Conservation (phyloP, 2,113 vertebrate species). For the Ellobius talpinus region DNA sequence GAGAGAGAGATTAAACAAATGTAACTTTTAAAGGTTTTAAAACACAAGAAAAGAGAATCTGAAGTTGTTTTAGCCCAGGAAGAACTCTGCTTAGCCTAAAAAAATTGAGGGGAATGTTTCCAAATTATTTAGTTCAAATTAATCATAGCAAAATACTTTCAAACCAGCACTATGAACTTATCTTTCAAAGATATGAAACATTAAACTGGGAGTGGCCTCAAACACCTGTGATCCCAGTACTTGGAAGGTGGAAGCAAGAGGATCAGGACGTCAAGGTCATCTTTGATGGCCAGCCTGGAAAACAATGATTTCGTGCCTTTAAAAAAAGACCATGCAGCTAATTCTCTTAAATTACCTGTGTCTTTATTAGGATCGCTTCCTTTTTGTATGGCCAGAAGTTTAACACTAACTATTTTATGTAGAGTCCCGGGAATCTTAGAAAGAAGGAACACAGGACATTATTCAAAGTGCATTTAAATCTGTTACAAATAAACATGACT, state of each 20-base stretch:
- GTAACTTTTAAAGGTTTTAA: background rate
- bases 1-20: background rate
- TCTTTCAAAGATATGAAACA: slow-evolving; percentile 32
- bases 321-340: background rate
- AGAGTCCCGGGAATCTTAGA: slow-evolving; percentile 92
- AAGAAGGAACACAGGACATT: slow-evolving; percentile 2
- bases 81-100: background rate
- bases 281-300: background rate
- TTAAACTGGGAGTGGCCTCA: background rate
- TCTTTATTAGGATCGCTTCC: slow-evolving; percentile 91
- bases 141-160: slow-evolving; percentile 23
- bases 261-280: background rate
- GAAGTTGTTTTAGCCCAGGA: background rate
- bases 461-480: slow-evolving; percentile 52
- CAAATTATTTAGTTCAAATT: slow-evolving; percentile 39
- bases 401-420: slow-evolving; percentile 96
- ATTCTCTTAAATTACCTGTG: slow-evolving; percentile 87
- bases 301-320: background rate
- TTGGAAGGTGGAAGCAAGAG: background rate
- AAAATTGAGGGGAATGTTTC: slow-evolving; percentile 2
- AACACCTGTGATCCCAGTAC: background rate
- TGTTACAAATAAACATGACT: background rate
- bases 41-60: background rate
- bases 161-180: slow-evolving; percentile 41
- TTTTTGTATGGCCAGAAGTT: slow-evolving; percentile 91